A percentile compares a stretch with the other conserved stretches of the same genome.
phyloP scores from a whole-genome alignment of 2,888 invertebrate genomes.

The Trachelus tabidus region DNA sequence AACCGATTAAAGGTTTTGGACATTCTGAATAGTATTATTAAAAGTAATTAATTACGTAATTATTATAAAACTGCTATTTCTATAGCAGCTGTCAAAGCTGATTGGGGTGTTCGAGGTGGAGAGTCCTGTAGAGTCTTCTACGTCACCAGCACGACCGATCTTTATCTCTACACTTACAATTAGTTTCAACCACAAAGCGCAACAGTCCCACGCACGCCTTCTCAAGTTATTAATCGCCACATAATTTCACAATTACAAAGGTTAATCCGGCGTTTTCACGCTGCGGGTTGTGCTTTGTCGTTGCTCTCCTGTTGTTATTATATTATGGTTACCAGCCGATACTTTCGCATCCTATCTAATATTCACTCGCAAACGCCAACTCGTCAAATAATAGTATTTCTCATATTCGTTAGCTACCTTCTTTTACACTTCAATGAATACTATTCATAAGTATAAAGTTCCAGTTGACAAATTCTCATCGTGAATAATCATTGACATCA shows the following conservation, averaged over 20 bases:
- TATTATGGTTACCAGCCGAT: neutral
- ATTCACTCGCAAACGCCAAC: neutral
- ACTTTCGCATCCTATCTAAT: neutral
- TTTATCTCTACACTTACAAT: conserved; percentile 56
- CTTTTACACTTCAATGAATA: neutral
- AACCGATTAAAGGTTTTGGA: neutral
- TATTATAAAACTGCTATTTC: neutral
- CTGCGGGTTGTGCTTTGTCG: conserved; percentile 20
- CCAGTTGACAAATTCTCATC: neutral
- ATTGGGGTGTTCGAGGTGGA: neutral
- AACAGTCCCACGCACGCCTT: conserved; percentile 55
- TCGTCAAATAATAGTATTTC: neutral
- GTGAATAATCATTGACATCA: neutral
- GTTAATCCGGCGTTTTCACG: conserved; percentile 57
- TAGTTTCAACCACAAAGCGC: conserved; percentile 53
- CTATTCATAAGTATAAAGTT: neutral
- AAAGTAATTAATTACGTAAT: neutral
- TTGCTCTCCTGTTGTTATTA: neutral
- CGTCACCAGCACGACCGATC: conserved; percentile 51
- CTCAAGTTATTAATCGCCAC: conserved; percentile 57
- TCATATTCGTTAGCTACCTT: neutral
- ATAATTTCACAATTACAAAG: conserved; percentile 57
- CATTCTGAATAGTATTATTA: too few relatives aligned
- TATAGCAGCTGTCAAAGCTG: neutral
- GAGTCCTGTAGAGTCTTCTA: neutral